Evolutionary conservation across 2,113 vertebrate genomes (phyloP).

Genomic region (Phycodurus eques): DNA sequence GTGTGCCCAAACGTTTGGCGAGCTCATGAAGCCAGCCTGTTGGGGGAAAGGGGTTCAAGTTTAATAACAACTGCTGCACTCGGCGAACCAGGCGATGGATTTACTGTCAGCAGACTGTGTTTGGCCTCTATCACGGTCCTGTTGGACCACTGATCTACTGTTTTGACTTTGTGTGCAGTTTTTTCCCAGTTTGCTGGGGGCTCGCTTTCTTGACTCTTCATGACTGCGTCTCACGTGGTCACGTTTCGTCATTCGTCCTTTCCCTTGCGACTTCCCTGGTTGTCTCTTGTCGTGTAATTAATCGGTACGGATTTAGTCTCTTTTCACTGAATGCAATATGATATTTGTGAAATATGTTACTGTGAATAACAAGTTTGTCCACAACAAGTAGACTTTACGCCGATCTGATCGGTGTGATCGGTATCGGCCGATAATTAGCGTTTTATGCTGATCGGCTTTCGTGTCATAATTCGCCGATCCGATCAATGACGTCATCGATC

Average conservation of each 20-base stretch:
- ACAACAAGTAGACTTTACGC: too few species aligned
- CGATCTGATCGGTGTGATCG: too few species aligned
- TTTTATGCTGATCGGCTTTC: too few species aligned
- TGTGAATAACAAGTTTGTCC: too few species aligned
- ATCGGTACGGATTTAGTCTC: too few species aligned
- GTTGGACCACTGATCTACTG: background rate
- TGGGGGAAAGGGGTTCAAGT: slow-evolving; percentile 12
- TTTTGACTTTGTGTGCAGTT: background rate
- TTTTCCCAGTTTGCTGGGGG: background rate
- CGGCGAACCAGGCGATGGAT: background rate
- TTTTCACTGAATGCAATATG: too few species aligned
- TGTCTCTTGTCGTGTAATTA: background rate
- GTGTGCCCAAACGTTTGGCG: slow-evolving; percentile 76
- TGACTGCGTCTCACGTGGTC: background rate
- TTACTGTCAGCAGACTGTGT: slow-evolving; percentile 14
- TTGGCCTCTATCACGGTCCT: background rate
- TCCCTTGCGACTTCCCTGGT: background rate
- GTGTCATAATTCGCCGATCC: too few species aligned
- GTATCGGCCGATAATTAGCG: too few species aligned
- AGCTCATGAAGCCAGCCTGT: slow-evolving; percentile 81
- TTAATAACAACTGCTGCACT: background rate
- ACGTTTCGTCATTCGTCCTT: background rate
- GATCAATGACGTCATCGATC: too few species aligned
- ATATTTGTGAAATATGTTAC: too few species aligned
- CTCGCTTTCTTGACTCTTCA: background rate